Evolutionary conservation across 2,113 vertebrate genomes (phyloP).

Genomic region (Penelope pileata): DNA sequence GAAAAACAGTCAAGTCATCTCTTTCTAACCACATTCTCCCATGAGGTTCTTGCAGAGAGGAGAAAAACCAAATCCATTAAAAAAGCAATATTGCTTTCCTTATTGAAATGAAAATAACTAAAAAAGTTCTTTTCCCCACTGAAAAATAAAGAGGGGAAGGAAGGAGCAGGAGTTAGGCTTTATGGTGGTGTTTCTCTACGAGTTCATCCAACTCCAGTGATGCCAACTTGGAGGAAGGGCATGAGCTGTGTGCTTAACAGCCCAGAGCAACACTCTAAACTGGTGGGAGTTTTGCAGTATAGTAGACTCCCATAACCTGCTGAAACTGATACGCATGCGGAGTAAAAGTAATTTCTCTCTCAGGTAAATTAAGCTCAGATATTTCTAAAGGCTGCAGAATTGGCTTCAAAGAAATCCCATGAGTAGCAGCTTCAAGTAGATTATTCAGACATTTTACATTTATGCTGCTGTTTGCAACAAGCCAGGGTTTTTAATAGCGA

Average conservation of each 20-base stretch:
- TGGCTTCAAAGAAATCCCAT: not conserved
- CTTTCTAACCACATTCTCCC: conserved; percentile 12
- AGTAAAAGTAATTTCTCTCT: not conserved
- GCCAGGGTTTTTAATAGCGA: not conserved
- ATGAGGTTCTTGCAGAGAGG: not conserved
- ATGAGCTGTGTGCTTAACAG: not conserved
- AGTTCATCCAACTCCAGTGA: not conserved
- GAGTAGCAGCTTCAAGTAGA: not conserved
- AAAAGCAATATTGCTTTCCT: not conserved
- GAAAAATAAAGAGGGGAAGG: conserved; percentile 9
- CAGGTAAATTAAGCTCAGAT: not conserved
- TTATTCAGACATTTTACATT: not conserved
- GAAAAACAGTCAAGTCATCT: conserved; percentile 35
- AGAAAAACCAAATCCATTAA: conserved; percentile 14
- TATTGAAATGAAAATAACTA: conserved; percentile 27
- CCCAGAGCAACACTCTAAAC: not conserved
- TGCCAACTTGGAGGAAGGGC: not conserved
- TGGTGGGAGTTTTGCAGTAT: not conserved
- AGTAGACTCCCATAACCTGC: not conserved
- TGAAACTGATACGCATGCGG: not conserved
- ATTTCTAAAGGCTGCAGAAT: not conserved
- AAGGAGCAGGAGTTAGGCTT: conserved; percentile 4
- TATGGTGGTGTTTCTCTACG: not conserved
- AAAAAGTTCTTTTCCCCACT: conserved; percentile 11
- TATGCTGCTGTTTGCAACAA: not conserved